Evolutionary conservation across 2,797 vertebrate genomes (phyloP), one percentile per base, ranked within the genome.

Genomic region (Tolypeutes matacus): DNA sequence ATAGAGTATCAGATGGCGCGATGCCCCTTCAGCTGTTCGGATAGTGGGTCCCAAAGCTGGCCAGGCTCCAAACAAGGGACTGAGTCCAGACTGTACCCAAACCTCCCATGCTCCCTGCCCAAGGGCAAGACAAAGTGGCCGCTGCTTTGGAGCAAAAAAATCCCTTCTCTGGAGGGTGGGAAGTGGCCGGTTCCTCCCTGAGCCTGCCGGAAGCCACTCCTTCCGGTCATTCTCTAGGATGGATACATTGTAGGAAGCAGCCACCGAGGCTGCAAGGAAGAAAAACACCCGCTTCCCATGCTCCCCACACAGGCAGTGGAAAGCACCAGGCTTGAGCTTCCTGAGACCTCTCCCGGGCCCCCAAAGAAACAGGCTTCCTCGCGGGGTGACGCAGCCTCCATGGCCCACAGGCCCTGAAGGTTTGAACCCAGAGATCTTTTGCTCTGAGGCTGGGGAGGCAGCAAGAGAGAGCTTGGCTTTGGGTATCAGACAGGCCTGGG

Each of bases 201-300:
- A 15, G 46, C 46, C 70, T 77, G 70, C 56, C 85, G 77, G 93
- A 84, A 96, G 92, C 82, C 89, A 77, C 77, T 95, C 97, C 96
- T 95, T 95, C 95, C 97, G 85, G 96, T 58, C 49, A 97, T 97
- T 97, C 94, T 85, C 97, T 80, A 93, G 94, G 83, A 92, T 88
- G 75, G 96, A 97, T 94, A 46, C 23, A 12, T 65, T 3, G 65
- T 94, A 97, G 97, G 95, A 97, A 97, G 93, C 27, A 83, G 91
- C 67, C 91, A 92, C 87, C 17, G 56, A 89, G 92, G 83, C 93
- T 1, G 1, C 70, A 27, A 53, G 97, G 91, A 97, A 97, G 95
- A 96, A 95, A 96, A 97, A 97, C 96, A 96, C 96, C 95, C 78
- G 18, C 78, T 97, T 97, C 96, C 96, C 86, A 58, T 84, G 87